Evolutionary conservation across 2,113 vertebrate genomes (phyloP), one percentile per base, ranked within the genome.

Genomic region (Gymnarchus niloticus): DNA sequence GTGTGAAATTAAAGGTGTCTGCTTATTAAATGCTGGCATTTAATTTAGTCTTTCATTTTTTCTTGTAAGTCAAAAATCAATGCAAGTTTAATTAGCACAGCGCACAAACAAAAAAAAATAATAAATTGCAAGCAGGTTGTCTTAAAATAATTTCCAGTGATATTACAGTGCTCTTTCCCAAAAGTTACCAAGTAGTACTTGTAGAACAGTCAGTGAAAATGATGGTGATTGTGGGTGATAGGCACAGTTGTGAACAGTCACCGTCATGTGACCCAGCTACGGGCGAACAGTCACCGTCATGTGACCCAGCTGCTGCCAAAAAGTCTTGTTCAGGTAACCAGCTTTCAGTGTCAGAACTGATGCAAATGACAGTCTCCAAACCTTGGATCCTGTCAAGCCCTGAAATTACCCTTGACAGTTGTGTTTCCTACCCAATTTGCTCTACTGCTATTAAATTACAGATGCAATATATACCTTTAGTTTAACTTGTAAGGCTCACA

Each of bases 21-120:
- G 65, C 33, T 73, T 41, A 73, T 73, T 73, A 41, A 73, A 25
- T 41, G 65, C 65, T 6, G 14, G 14, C 14, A 17, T 73, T 73
- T 73, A 73, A 73, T 73, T 73, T 73, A 33, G 65, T 73, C 65
- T 73, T 73, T 73, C 65, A 73, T 73, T 33, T 73, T 73, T 73
- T 73, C 65, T 33, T 4, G 65, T 69, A 37, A 69, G 65, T 33
- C 65, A 14, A 33, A 3, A 73, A 73, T 73, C 65, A 73, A 73
- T 73, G 41, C 65, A 73, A 73, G 65, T 33, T 73, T 73, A 73
- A 37, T 73, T 73, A 10, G 65, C 41, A 33, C 12, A 33, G 65
- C 25, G n/a, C n/a, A n/a, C n/a, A n/a, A n/a, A 41, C 28, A 73
- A 33, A 33, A n/a, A 33, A 37, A 73, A 73, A 37, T n/a, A 37